A percentile compares a stretch with the other conserved stretches of the same genome.
These are phyloP conservation scores for Hydrophis major DNA, from an alignment of 2,797 vertebrate species.

Conservation along the genomic window DNA sequence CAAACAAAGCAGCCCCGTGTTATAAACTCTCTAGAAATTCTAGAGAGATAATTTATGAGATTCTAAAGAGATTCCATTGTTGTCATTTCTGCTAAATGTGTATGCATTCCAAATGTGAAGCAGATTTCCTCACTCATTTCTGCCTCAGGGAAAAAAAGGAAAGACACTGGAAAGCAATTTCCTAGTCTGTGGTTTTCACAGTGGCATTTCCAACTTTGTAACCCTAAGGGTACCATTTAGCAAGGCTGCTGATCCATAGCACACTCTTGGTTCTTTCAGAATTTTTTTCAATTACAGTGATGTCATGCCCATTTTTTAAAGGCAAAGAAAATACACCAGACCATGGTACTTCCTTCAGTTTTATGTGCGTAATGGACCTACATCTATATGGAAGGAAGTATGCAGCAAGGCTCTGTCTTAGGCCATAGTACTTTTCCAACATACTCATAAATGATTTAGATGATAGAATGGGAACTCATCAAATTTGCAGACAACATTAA, in stretches of 20 bases:
- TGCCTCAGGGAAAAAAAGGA: slow-evolving; percentile 7
- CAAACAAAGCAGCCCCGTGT: slow-evolving; percentile 1
- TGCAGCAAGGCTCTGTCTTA: not conserved
- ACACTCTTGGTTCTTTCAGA: not conserved
- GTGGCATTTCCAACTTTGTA: not conserved
- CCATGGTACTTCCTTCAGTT: accelerated
- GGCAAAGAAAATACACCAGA: not conserved
- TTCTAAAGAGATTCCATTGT: not conserved
- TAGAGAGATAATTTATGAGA: not conserved
- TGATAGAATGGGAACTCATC: not conserved
- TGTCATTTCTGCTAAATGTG: slow-evolving; percentile 16
- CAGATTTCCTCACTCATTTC: not conserved
- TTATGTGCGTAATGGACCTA: not conserved
- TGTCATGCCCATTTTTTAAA: accelerated
- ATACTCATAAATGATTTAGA: not conserved
- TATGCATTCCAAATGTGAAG: slow-evolving; percentile 15
- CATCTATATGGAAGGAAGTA: not conserved
- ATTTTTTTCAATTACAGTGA: slow-evolving; percentile 5
- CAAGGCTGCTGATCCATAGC: not conserved
- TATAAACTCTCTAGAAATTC: not conserved
- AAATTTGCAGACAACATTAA: not conserved
- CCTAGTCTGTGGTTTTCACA: not conserved
- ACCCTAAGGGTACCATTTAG: not conserved
- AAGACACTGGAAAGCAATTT: slow-evolving; percentile 11
- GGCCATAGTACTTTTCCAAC: not conserved